phyloP scores from a whole-genome alignment of 2,797 vertebrate species.

The Malacoraja senta region DNA sequence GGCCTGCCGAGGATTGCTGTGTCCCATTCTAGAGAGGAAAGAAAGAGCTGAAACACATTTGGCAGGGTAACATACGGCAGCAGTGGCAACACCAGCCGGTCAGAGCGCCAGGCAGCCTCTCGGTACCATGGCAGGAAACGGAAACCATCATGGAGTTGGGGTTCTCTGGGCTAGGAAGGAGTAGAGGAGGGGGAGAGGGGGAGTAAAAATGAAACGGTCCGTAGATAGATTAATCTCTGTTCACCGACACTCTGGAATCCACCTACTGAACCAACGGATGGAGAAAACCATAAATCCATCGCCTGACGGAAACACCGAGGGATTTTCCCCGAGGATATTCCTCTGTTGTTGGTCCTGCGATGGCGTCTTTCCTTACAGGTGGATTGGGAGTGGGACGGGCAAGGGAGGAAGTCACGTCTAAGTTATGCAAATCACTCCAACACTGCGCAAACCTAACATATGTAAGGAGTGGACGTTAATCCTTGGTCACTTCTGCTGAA shows the following conservation, averaged over 20 bases:
- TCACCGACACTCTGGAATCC: no score
- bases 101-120: neutral
- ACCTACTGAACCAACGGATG: no score
- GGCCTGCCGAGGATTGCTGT: neutral
- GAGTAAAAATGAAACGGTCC: neutral
- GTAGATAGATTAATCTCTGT: no score
- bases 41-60: slow-evolving; percentile 29
- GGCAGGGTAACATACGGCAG: neutral
- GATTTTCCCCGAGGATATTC: neutral
- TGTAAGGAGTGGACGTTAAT: neutral
- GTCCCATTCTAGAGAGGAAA: slow-evolving; percentile 23
- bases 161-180: neutral
- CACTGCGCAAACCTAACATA: neutral
- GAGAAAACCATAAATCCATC: neutral
- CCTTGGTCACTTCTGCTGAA: no score
- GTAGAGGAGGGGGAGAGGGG: no score
- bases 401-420: neutral
- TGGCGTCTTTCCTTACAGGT: neutral
- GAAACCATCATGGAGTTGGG: neutral
- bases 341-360: neutral
- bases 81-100: neutral
- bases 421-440: neutral
- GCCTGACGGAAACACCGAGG: no score
- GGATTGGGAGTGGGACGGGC: neutral
- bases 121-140: no score